These are phyloP conservation scores for Pristionchus arcanus DNA, from an alignment of 2,888 invertebrate genomes.

Conservation along the genomic window DNA sequence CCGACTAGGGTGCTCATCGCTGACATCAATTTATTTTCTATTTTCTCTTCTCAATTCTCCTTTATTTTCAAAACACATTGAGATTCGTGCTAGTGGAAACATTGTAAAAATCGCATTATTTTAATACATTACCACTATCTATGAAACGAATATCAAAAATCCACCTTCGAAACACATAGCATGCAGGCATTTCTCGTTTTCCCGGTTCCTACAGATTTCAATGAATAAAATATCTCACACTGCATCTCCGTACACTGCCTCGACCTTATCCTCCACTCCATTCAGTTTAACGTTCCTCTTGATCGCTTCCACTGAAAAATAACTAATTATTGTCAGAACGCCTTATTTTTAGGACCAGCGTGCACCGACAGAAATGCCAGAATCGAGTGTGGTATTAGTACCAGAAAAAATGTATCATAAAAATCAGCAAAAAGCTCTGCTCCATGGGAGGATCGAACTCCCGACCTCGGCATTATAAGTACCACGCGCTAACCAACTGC, in stretches of 20 bases:
- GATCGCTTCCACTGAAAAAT: slow-evolving; percentile 87
- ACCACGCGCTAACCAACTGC: not conserved
- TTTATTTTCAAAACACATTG: too few species aligned
- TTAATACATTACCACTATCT: too few species aligned
- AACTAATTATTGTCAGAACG: slow-evolving; percentile 82
- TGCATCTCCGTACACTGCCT: slow-evolving; percentile 90
- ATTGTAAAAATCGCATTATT: too few species aligned
- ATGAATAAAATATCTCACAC: slow-evolving; percentile 83
- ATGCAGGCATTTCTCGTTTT: not conserved
- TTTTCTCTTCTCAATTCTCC: too few species aligned
- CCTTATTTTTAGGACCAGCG: too few species aligned
- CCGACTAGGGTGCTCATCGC: too few species aligned
- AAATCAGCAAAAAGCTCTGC: not conserved
- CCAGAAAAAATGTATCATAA: not conserved
- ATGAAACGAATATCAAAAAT: too few species aligned
- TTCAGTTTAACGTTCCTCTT: slow-evolving; percentile 88
- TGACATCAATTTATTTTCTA: too few species aligned
- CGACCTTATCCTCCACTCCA: slow-evolving; percentile 86
- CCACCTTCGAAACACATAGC: too few species aligned
- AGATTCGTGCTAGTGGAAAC: too few species aligned
- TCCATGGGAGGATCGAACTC: slow-evolving; percentile 3
- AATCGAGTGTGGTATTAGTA: not conserved
- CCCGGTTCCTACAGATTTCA: not conserved
- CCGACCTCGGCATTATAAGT: not conserved
- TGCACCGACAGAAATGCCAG: too few species aligned